These are phyloP conservation scores for Macroramphosus scolopax DNA, from an alignment of 2,797 vertebrate species.

Conservation along the genomic window DNA sequence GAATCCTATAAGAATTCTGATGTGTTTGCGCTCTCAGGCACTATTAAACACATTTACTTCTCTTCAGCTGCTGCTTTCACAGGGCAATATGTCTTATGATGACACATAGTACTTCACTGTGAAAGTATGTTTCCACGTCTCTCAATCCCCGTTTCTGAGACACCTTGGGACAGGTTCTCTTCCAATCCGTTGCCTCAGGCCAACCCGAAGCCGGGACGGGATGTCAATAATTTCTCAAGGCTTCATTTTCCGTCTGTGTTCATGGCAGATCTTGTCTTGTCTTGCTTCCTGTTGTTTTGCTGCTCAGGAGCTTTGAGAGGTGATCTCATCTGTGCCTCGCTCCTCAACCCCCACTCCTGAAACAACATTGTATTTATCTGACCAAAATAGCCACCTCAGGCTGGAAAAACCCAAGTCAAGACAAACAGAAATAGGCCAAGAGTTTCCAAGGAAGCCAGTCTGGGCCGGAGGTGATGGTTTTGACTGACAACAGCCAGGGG, in stretches of 20 bases:
- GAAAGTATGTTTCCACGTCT: constrained; percentile 15
- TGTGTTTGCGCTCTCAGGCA: constrained; percentile 25
- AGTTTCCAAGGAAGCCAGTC: constrained; percentile 71
- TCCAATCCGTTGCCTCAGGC: constrained; percentile 42
- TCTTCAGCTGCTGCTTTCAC: constrained; percentile 14
- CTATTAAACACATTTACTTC: constrained; percentile 5
- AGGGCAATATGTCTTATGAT: constrained; percentile 9
- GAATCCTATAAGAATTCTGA: constrained; percentile 38
- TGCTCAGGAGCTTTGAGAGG: constrained; percentile 61
- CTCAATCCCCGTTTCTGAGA: constrained; percentile 4
- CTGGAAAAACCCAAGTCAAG: constrained; percentile 77
- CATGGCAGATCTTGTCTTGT: constrained; percentile 70
- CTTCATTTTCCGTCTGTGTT: constrained; percentile 63
- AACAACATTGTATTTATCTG: constrained; percentile 79
- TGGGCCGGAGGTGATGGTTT: constrained; percentile 58
- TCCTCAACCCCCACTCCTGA: constrained; percentile 63
- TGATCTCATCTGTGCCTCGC: constrained; percentile 72
- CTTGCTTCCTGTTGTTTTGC: constrained; percentile 73
- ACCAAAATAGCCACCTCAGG: constrained; percentile 78
- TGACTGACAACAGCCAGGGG: constrained; percentile 59
- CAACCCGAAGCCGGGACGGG: constrained; percentile 34
- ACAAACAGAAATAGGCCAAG: constrained; percentile 69
- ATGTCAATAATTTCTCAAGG: constrained; percentile 62
- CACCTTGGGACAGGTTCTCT: constrained; percentile 26
- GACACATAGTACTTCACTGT: constrained; percentile 16